phyloP scores from a whole-genome alignment of 2,113 vertebrate species.

The Onychorhynchus coronatus region DNA sequence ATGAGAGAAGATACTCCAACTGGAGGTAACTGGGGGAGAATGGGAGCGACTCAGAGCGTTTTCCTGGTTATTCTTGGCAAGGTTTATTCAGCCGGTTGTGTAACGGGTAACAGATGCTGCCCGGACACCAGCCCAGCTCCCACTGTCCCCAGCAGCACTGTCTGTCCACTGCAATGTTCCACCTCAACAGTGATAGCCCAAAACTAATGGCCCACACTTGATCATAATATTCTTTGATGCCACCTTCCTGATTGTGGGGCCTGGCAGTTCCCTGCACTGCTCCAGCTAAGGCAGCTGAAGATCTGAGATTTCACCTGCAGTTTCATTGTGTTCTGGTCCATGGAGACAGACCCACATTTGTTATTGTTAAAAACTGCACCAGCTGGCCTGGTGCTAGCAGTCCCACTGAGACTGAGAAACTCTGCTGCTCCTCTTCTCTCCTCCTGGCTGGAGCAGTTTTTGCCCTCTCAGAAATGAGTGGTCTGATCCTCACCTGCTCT shows the following conservation, averaged over 20 bases:
- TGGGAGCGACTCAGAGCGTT: background rate
- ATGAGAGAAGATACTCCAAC: slow-evolving; percentile 75
- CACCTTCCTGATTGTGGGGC: background rate
- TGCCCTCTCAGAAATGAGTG: background rate
- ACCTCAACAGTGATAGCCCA: background rate
- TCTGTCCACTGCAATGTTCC: background rate
- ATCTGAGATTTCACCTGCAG: background rate
- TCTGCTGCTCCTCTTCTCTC: background rate
- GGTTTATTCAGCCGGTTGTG: background rate
- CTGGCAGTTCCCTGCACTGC: background rate
- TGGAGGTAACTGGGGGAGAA: slow-evolving; percentile 72
- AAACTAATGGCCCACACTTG: slow-evolving; percentile 4
- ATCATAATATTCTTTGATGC: background rate
- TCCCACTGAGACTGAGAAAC: background rate
- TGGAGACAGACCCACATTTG: background rate
- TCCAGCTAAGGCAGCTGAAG: background rate
- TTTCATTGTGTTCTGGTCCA: background rate
- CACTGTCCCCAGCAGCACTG: background rate
- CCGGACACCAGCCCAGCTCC: background rate
- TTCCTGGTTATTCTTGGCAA: background rate
- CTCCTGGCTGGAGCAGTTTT: background rate
- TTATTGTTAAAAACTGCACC: background rate
- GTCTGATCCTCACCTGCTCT: background rate
- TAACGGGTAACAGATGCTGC: background rate
- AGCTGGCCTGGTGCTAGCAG: background rate